These are phyloP conservation scores for Percopsis transmontana DNA, from an alignment of 2,113 vertebrate species.

Conservation along the genomic window DNA sequence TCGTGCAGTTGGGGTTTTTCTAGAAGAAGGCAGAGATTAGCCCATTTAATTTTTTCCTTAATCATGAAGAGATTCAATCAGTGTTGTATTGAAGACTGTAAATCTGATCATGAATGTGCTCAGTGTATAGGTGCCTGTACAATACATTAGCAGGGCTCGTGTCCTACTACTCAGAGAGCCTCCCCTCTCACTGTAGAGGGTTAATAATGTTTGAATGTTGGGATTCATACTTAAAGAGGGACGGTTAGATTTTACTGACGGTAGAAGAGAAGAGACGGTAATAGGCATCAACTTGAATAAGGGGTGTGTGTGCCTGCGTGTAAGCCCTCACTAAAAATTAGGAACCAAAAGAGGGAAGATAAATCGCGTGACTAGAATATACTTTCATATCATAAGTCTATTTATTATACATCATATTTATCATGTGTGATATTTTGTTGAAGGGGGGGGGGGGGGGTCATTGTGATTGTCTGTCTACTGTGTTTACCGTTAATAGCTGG, in stretches of 20 bases:
- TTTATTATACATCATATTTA: conserved; percentile 70
- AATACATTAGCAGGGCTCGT: conserved; percentile 24
- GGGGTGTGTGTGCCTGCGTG: conserved; percentile 2
- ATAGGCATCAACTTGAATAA: too few relatives aligned
- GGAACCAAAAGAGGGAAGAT: conserved; percentile 54
- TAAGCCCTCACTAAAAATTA: conserved; percentile 33
- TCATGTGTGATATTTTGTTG: conserved; percentile 8
- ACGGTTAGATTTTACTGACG: too few relatives aligned
- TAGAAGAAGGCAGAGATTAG: too few relatives aligned
- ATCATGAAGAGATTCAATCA: conserved; percentile 44
- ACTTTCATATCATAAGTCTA: conserved; percentile 45
- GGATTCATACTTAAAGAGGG: too few relatives aligned
- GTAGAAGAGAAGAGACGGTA: too few relatives aligned
- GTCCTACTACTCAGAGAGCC: background rate
- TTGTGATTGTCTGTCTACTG: conserved; percentile 15
- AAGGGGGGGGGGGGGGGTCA: too few relatives aligned
- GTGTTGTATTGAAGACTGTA: conserved; percentile 58
- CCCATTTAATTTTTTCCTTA: conserved; percentile 44
- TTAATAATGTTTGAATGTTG: too few relatives aligned
- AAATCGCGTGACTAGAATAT: conserved; percentile 55
- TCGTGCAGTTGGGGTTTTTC: conserved; percentile 15
- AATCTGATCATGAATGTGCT: conserved; percentile 47
- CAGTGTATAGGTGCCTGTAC: conserved; percentile 33
- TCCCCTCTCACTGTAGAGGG: background rate
- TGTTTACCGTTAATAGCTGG: too few relatives aligned